Evolutionary conservation across 2,797 vertebrate genomes (phyloP), one percentile per base, ranked within the genome.

Genomic region (Myotis pilosus): DNA sequence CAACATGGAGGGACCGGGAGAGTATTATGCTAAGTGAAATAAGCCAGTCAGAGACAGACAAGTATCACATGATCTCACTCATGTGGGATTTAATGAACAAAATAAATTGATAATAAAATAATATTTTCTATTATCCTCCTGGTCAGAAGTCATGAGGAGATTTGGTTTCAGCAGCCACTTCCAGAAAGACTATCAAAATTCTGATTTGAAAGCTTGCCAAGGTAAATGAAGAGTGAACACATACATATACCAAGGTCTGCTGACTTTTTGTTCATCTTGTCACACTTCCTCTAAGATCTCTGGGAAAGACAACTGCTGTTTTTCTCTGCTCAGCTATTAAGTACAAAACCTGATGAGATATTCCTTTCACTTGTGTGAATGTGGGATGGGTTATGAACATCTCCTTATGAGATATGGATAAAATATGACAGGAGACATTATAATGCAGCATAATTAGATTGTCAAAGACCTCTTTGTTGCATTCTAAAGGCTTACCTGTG

Each of bases 401-500:
- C 36, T 47, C 30, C 20, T 10, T 0, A 33, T 82, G 76, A 72
- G 23, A 69, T 51, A 13, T 1, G 1, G 60, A 49, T 28, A 68
- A 76, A 84, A 23, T 55, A 41, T 12, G 19, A 5, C 49, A 49
- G 41, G 36, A 49, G 10, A 28, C 8, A 6, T 80, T 80, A 22
- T 33, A 64, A 49, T 57, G 22, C 72, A 84, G 23, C 13, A 19
- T 47, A 47, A 62, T 19, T 78, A n/a, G 4, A 88, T 68, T 22
- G 33, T 75, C n/a, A 10, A 71, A 30, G 76, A 87, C 25, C n/a
- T 75, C 30, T 47, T 87, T 80, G 47, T 53, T 85, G 9, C 11
- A 79, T 79, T 82, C 85, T 83, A 88, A 89, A 86, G 57, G 47
- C 69, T 94, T 95, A 64, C 0, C 23, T 38, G 5, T 87, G 64